Conservation (phyloP, 2,888 invertebrate species). For the Protodeltote pygarga region DNA sequence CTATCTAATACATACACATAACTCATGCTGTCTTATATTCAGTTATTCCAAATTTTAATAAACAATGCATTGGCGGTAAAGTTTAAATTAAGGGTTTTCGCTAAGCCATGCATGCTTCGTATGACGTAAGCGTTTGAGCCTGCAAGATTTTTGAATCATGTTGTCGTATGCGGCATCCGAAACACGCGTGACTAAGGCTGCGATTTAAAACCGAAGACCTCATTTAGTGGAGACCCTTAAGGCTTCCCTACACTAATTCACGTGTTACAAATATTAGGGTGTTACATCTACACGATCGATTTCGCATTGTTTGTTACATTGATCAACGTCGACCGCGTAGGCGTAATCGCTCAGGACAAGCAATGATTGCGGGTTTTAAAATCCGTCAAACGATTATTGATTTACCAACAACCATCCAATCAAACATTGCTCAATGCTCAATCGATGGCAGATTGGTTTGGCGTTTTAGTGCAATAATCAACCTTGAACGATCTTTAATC, state of each 20-base stretch:
- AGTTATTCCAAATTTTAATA: neutral
- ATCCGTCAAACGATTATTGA: too few relatives aligned
- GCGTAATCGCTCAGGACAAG: too few relatives aligned
- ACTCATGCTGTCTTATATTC: constrained; percentile 3
- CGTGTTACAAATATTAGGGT: too few relatives aligned
- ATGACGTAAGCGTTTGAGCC: neutral
- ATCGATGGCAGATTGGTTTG: too few relatives aligned
- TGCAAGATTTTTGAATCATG: neutral
- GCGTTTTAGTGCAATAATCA: too few relatives aligned
- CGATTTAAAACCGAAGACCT: too few relatives aligned
- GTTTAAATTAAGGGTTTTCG: neutral
- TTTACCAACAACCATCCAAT: too few relatives aligned
- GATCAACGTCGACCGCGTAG: too few relatives aligned
- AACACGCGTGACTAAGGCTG: constrained; percentile 22
- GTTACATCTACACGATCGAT: neutral
- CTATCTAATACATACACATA: constrained; percentile 4
- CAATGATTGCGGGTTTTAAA: too few relatives aligned
- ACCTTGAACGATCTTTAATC: too few relatives aligned
- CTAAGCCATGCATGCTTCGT: constrained; percentile 20
- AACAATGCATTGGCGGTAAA: constrained; percentile 11
- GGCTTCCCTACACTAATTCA: constrained; percentile 26
- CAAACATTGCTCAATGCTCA: too few relatives aligned
- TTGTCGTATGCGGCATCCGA: constrained; percentile 5
- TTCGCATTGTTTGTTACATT: neutral
- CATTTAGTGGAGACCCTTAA: constrained; percentile 8